phyloP scores from a whole-genome alignment of 92 coral and sea anemone genomes.

The Ricordea florida region DNA sequence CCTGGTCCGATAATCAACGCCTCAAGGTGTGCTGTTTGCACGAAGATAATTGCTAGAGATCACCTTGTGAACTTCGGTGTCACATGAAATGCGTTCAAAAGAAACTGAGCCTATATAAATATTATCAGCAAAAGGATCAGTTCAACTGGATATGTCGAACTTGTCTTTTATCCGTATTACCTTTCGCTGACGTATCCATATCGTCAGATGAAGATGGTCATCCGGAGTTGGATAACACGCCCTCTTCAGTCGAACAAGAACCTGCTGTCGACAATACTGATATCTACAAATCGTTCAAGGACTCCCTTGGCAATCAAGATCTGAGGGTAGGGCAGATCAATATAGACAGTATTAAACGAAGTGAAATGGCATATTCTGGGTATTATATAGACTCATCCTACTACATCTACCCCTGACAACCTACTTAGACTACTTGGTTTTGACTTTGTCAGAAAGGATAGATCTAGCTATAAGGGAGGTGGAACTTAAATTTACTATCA shows the following conservation, averaged over 20 bases:
- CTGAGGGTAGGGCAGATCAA: too few relatives aligned
- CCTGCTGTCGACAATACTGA: not conserved
- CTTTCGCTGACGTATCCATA: not conserved
- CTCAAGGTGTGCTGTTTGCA: constrained; percentile 28
- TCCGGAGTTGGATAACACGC: too few relatives aligned
- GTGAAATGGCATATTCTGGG: not conserved
- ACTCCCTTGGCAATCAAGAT: too few relatives aligned
- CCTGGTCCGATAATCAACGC: constrained; percentile 16
- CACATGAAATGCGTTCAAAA: constrained; percentile 34
- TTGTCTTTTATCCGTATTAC: not conserved
- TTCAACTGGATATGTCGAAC: not conserved
- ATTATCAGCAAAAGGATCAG: constrained; percentile 4
- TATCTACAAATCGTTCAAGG: not conserved
- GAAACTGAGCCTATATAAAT: constrained; percentile 11
- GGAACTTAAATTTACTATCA: not conserved
- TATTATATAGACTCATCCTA: not conserved
- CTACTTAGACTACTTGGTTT: not conserved
- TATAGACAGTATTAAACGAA: not conserved
- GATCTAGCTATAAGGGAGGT: not conserved
- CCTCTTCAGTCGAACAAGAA: too few relatives aligned
- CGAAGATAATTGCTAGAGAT: constrained; percentile 14
- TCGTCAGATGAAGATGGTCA: too few relatives aligned
- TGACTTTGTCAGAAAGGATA: not conserved
- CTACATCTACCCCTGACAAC: not conserved
- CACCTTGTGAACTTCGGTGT: constrained; percentile 29